These are phyloP conservation scores for Rapana venosa DNA, from an alignment of 2,888 invertebrate species.

Conservation along the genomic window DNA sequence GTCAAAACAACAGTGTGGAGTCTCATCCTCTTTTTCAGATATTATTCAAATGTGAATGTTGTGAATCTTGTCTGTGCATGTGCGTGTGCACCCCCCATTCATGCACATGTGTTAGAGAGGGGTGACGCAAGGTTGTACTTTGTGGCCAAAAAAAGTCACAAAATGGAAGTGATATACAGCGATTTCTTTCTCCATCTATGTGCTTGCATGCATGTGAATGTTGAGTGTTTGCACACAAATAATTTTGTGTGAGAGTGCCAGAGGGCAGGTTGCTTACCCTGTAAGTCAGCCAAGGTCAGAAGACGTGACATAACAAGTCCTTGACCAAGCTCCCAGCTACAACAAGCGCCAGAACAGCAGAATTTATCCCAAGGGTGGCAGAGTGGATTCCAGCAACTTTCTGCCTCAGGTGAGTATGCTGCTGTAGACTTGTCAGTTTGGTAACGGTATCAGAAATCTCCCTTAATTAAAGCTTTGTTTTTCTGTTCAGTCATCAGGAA, in stretches of 20 bases:
- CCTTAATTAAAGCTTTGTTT: not conserved
- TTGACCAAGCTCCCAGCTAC: conserved; percentile 81
- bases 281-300: not conserved
- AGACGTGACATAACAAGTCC: conserved; percentile 34
- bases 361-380: conserved; percentile 98
- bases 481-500: too few species aligned
- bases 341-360: conserved; percentile 99
- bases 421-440: not conserved
- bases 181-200: not conserved
- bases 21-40: too few species aligned
- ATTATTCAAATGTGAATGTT: too few species aligned
- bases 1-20: too few species aligned
- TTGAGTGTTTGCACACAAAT: not conserved
- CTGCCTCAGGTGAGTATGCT: conserved; percentile 93
- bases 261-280: not conserved
- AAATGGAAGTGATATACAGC: too few species aligned
- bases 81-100: too few species aligned
- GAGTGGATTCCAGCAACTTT: conserved; percentile 99
- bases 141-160: too few species aligned
- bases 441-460: not conserved
- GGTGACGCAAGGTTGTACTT: too few species aligned
- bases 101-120: too few species aligned
- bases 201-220: not conserved
- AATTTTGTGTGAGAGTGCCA: not conserved
- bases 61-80: too few species aligned